These are phyloP conservation scores for Ptychodera flava DNA, from an alignment of 35 echinoderm and acorn worm genomes.

Conservation along the genomic window DNA sequence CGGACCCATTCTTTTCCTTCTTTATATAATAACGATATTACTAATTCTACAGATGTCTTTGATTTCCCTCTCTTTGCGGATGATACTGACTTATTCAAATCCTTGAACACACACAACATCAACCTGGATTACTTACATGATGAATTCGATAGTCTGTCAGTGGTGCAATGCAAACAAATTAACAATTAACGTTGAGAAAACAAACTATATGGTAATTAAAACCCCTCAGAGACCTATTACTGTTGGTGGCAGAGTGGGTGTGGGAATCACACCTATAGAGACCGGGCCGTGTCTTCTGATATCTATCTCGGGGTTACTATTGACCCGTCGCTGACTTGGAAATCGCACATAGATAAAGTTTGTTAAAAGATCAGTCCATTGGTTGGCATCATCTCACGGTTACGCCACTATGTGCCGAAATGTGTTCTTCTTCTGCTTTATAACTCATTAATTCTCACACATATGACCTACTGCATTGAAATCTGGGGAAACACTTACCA, in stretches of 20 bases:
- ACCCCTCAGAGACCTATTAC: background rate
- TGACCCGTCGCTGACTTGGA: too few species aligned
- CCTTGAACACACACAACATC: background rate
- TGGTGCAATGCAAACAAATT: background rate
- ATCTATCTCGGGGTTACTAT: background rate
- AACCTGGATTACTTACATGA: background rate
- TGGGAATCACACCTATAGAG: background rate
- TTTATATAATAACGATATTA: background rate
- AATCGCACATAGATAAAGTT: background rate
- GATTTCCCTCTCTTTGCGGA: background rate
- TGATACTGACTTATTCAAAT: background rate
- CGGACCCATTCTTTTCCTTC: background rate
- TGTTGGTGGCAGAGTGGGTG: background rate
- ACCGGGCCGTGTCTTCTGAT: background rate
- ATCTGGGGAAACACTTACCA: background rate
- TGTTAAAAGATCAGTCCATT: background rate
- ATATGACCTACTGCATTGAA: background rate
- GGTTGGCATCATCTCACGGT: background rate
- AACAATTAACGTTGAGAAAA: background rate
- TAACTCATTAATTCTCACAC: background rate
- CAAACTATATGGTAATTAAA: background rate
- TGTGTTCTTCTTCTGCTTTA: background rate
- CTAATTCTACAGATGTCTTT: background rate
- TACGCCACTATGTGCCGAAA: background rate
- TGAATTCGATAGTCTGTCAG: background rate